These are phyloP conservation scores for Sepiola atlantica DNA, from an alignment of 2,888 invertebrate genomes.

Conservation along the genomic window DNA sequence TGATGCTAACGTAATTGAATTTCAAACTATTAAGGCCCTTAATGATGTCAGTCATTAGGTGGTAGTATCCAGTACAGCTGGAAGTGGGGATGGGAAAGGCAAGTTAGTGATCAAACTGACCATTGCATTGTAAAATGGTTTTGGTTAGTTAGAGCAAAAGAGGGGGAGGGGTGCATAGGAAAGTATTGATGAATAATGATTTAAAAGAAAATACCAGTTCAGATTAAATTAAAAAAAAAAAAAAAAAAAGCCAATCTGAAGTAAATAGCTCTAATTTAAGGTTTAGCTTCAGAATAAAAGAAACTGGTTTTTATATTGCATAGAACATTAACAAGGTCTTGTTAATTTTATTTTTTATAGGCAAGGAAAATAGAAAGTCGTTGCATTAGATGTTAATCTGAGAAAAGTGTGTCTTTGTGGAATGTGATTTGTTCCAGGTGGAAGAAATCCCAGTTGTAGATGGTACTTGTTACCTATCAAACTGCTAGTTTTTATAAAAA, in stretches of 20 bases:
- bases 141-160: neutral
- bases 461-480: neutral
- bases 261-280: neutral
- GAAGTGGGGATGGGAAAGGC: neutral
- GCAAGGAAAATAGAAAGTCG: neutral
- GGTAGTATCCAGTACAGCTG: constrained; percentile 9
- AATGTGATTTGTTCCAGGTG: constrained; percentile 11
- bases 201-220: neutral
- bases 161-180: neutral
- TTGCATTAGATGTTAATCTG: neutral
- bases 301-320: neutral
- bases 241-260: neutral
- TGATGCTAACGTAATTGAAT: neutral
- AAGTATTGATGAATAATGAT: neutral
- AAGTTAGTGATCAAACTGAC: constrained; percentile 32
- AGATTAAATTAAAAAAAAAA: no score
- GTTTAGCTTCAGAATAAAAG: no score
- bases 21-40: neutral
- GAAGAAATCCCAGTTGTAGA: neutral
- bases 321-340: neutral
- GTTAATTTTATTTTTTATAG: neutral
- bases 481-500: neutral
- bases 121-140: neutral
- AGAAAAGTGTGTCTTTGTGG: neutral
- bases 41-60: neutral